Conservation (phyloP, 2,797 vertebrate species). For the Limnodromus scolopaceus region DNA sequence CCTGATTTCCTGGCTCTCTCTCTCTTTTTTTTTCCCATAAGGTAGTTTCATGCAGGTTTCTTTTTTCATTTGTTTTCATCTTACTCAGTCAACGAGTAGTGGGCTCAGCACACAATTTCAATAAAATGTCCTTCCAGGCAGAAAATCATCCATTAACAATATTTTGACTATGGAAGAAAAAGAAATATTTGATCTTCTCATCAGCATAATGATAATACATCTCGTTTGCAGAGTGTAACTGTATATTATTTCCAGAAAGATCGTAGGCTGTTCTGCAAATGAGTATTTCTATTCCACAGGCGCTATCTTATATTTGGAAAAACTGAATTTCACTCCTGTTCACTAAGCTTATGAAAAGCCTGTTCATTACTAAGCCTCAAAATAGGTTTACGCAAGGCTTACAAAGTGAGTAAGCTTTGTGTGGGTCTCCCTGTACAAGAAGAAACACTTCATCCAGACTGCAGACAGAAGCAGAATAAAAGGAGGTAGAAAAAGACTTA, state of each 20-base stretch:
- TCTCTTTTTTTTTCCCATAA: neutral
- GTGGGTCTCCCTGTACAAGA: neutral
- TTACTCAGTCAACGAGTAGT: neutral
- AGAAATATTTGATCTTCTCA: constrained; percentile 61
- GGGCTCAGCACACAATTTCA: constrained; percentile 50
- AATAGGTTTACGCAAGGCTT: constrained; percentile 53
- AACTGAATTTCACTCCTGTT: constrained; percentile 45
- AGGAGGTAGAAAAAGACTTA: neutral
- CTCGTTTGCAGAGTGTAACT: constrained; percentile 33
- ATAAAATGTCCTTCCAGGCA: constrained; percentile 64
- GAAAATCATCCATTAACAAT: constrained; percentile 56
- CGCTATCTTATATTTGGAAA: constrained; percentile 31
- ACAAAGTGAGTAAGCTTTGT: constrained; percentile 45
- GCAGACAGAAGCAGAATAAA: neutral
- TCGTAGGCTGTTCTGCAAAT: constrained; percentile 54
- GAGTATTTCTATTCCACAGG: constrained; percentile 42
- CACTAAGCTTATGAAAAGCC: constrained; percentile 40
- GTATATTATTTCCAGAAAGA: constrained; percentile 59
- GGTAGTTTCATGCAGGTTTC: neutral
- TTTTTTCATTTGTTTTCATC: constrained; percentile 46
- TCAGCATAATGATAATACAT: constrained; percentile 54
- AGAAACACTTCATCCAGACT: neutral
- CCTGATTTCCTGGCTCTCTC: neutral
- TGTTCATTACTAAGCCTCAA: constrained; percentile 52
- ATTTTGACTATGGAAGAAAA: constrained; percentile 56